Evolutionary conservation across 1,140 invertebrate species (phyloP).

Genomic region (Bombus confusus): DNA sequence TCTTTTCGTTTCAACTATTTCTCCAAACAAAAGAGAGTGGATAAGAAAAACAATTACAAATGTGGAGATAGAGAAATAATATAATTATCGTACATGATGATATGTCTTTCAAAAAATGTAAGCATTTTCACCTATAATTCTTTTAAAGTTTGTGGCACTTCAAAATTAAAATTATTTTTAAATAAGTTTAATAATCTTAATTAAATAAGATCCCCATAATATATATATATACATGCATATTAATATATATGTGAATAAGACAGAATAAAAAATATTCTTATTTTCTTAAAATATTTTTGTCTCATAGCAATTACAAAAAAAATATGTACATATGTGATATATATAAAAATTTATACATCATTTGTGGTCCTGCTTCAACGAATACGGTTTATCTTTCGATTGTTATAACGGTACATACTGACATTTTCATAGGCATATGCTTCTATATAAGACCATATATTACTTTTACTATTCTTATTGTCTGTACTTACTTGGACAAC

Average conservation of each 20-base stretch:
- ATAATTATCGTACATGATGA: too few relatives aligned
- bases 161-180: conserved; percentile 6
- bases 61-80: background rate
- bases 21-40: background rate
- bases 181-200: background rate
- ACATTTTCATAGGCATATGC: conserved; percentile 53
- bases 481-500: conserved; percentile 2
- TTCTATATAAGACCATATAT: conserved; percentile 14
- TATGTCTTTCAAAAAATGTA: too few relatives aligned
- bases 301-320: background rate
- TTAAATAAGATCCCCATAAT: too few relatives aligned
- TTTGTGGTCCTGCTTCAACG: conserved; percentile 37
- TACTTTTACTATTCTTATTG: conserved; percentile 35
- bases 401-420: conserved; percentile 63
- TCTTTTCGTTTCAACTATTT: background rate
- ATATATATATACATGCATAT: too few relatives aligned
- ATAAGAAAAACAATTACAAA: background rate
- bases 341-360: background rate
- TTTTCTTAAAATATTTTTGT: background rate
- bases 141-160: background rate
- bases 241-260: too few relatives aligned
- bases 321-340: too few relatives aligned
- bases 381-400: conserved; percentile 58
- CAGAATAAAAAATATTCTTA: background rate
- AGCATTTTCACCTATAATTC: background rate